phyloP scores from a whole-genome alignment of 2,888 invertebrate species.

The Callosobruchus maculatus region DNA sequence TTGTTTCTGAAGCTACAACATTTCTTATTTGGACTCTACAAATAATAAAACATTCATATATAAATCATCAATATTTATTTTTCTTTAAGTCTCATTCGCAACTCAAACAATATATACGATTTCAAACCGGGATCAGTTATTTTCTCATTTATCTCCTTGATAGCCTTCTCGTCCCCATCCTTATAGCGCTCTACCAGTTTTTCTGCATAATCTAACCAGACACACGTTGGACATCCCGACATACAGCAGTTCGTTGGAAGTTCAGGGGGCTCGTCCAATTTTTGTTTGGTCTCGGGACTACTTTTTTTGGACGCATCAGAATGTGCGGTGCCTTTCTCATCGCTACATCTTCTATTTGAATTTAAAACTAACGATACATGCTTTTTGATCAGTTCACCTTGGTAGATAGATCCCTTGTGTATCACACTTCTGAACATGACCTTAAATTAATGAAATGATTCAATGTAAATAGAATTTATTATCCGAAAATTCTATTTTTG shows the following conservation, averaged over 20 bases:
- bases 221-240: constrained; percentile 90
- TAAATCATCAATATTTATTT: neutral
- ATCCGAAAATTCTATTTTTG: neutral
- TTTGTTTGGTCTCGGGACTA: neutral
- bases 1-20: no score
- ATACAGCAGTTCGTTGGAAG: constrained; percentile 85
- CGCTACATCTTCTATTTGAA: neutral
- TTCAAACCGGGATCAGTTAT: constrained; percentile 78
- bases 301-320: neutral
- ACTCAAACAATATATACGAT: constrained; percentile 77
- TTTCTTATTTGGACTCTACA: no score
- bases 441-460: neutral
- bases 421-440: neutral
- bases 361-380: neutral
- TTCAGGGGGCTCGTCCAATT: constrained; percentile 48
- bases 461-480: neutral
- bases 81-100: constrained; percentile 48
- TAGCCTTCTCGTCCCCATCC: constrained; percentile 66
- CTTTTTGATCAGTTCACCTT: neutral
- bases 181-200: constrained; percentile 57
- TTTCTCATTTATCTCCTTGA: constrained; percentile 68
- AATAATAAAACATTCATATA: neutral
- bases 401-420: neutral
- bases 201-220: constrained; percentile 88
- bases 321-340: neutral